Evolutionary conservation across 2,113 vertebrate genomes (phyloP).

Genomic region (Cottus gobio): DNA sequence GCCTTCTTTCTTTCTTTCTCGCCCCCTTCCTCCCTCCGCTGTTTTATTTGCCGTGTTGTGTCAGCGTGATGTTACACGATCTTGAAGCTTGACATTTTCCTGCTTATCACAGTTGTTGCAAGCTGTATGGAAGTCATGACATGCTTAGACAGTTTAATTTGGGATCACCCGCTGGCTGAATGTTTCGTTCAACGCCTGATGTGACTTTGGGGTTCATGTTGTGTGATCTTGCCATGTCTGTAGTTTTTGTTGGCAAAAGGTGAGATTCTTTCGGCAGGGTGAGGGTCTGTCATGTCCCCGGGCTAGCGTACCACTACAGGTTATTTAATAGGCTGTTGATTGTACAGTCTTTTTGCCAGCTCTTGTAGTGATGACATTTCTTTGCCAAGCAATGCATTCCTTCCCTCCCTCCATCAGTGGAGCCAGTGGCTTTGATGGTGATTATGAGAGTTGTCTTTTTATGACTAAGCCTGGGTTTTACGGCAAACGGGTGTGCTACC

Average conservation of each 20-base stretch:
- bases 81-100: slow-evolving; percentile 5
- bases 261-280: slow-evolving; percentile 37
- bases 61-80: slow-evolving; percentile 36
- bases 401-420: slow-evolving; percentile 40
- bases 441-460: slow-evolving; percentile 48
- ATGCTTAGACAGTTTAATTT: slow-evolving; percentile 29
- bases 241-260: slow-evolving; percentile 63
- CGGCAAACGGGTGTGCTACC: slow-evolving; percentile 58
- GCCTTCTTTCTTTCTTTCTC: background rate
- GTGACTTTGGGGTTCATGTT: slow-evolving; percentile 46
- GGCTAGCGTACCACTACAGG: slow-evolving; percentile 19
- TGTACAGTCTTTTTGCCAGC: slow-evolving; percentile 40
- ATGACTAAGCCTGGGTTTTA: slow-evolving; percentile 22
- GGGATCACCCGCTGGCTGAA: slow-evolving; percentile 19
- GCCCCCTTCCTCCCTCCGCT: background rate
- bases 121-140: slow-evolving; percentile 18
- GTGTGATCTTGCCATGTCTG: slow-evolving; percentile 39
- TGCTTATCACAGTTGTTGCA: slow-evolving; percentile 25
- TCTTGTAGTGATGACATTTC: slow-evolving; percentile 54
- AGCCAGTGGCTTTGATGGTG: slow-evolving; percentile 38
- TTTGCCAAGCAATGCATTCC: slow-evolving; percentile 56
- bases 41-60: slow-evolving; percentile 30
- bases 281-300: slow-evolving; percentile 44
- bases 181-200: slow-evolving; percentile 35
- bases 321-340: slow-evolving; percentile 49